Percentiles rank a stretch among this genome's conserved stretches.
These are phyloP conservation scores for Gymnogyps californianus DNA, from an alignment of 2,113 vertebrate genomes.

Conservation along the genomic window DNA sequence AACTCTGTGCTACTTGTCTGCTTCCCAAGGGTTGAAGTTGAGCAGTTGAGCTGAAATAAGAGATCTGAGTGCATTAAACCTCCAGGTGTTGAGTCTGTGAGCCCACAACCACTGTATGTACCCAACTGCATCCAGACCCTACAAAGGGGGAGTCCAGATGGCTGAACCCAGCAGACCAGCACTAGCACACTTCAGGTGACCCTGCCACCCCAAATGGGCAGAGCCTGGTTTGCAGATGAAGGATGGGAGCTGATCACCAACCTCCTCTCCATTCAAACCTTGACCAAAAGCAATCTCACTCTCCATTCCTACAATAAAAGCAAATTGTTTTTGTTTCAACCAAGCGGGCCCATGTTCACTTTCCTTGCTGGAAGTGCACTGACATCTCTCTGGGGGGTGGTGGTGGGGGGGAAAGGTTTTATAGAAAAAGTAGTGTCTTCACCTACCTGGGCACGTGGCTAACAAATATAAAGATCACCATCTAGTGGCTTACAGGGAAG, in stretches of 20 bases:
- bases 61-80: background rate
- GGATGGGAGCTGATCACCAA: background rate
- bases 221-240: background rate
- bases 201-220: background rate
- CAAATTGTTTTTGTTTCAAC: background rate
- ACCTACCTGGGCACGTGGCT: slow-evolving; percentile 30
- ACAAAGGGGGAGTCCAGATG: background rate
- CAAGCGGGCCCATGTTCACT: background rate
- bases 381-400: background rate
- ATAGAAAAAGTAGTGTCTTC: background rate
- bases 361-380: background rate
- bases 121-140: background rate
- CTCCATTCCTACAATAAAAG: background rate
- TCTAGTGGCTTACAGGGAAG: slow-evolving; percentile 52
- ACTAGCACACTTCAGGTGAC: background rate
- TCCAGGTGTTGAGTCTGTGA: background rate
- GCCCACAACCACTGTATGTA: background rate
- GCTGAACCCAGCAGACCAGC: background rate
- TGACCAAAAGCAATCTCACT: background rate
- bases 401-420: background rate
- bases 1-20: background rate
- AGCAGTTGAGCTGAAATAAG: background rate
- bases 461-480: slow-evolving; percentile 63
- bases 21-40: background rate
- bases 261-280: background rate